These are phyloP conservation scores for Ictalurus furcatus DNA, from an alignment of 2,113 vertebrate species.

Conservation along the genomic window DNA sequence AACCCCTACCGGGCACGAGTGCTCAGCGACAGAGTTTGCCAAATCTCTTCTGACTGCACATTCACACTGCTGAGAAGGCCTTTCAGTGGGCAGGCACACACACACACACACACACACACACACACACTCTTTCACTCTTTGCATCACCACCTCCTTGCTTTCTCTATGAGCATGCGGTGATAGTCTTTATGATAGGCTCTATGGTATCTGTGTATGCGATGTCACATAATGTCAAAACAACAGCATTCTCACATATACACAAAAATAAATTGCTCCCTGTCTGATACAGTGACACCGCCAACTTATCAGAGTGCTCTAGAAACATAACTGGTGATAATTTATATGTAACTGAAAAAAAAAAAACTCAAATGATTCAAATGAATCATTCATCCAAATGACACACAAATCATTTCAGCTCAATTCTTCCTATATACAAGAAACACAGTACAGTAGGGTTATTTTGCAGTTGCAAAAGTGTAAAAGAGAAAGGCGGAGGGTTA, in stretches of 20 bases:
- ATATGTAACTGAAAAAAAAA: neutral
- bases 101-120: slow-evolving; percentile 14
- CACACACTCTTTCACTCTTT: slow-evolving; percentile 11
- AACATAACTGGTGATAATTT: neutral
- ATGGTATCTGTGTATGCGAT: slow-evolving; percentile 34
- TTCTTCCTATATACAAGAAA: neutral
- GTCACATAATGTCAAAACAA: slow-evolving; percentile 44
- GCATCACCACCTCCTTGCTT: slow-evolving; percentile 37
- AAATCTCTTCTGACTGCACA: slow-evolving; percentile 57
- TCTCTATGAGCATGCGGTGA: slow-evolving; percentile 42
- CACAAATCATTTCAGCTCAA: neutral
- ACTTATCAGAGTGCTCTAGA: neutral
- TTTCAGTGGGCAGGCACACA: neutral
- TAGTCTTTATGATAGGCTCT: slow-evolving; percentile 15
- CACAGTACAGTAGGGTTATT: neutral
- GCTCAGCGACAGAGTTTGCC: slow-evolving; percentile 55
- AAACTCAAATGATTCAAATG: neutral
- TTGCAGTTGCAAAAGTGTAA: neutral
- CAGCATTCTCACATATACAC: slow-evolving; percentile 22
- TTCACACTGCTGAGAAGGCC: slow-evolving; percentile 52
- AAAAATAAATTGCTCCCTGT: slow-evolving; percentile 15
- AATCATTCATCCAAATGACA: neutral
- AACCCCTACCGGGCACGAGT: slow-evolving; percentile 76
- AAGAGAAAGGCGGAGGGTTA: neutral
- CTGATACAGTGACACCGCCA: slow-evolving; percentile 9